Percentiles rank a stretch among this genome's conserved stretches.
These are phyloP conservation scores for Albula glossodonta DNA, from an alignment of 2,113 vertebrate genomes.

Conservation along the genomic window DNA sequence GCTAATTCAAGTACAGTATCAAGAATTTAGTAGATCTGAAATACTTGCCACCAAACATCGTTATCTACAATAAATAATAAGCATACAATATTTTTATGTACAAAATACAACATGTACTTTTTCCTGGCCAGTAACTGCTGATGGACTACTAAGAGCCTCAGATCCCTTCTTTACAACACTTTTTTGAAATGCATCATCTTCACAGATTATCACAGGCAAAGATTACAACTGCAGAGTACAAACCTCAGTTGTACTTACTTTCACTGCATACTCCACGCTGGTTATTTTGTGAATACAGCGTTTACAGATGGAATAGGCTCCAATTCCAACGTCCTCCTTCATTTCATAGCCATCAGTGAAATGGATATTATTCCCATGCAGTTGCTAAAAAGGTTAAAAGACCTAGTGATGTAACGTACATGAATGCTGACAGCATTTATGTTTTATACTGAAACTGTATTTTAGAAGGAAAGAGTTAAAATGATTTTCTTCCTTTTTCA, in stretches of 20 bases:
- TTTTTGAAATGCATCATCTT: background rate
- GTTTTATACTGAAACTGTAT: background rate
- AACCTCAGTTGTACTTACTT: constrained; percentile 69
- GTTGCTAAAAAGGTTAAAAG: constrained; percentile 68
- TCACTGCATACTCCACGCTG: constrained; percentile 88
- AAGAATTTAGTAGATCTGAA: background rate
- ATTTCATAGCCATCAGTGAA: constrained; percentile 90
- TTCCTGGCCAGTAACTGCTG: background rate
- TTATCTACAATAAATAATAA: too few species aligned
- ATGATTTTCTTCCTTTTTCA: background rate
- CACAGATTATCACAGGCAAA: background rate
- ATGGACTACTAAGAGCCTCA: background rate
- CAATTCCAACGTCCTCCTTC: constrained; percentile 86
- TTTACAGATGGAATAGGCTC: constrained; percentile 82
- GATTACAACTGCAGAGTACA: background rate
- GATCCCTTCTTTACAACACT: background rate
- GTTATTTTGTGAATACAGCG: constrained; percentile 89
- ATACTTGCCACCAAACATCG: too few species aligned
- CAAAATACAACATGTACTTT: too few species aligned
- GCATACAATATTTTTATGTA: too few species aligned
- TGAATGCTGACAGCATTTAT: background rate
- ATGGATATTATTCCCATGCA: constrained; percentile 84
- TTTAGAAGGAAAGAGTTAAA: background rate
- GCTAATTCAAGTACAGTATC: too few species aligned
- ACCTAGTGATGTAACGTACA: background rate